phyloP scores from a whole-genome alignment of 1,140 invertebrate species.

The Cecropterus lyciades region DNA sequence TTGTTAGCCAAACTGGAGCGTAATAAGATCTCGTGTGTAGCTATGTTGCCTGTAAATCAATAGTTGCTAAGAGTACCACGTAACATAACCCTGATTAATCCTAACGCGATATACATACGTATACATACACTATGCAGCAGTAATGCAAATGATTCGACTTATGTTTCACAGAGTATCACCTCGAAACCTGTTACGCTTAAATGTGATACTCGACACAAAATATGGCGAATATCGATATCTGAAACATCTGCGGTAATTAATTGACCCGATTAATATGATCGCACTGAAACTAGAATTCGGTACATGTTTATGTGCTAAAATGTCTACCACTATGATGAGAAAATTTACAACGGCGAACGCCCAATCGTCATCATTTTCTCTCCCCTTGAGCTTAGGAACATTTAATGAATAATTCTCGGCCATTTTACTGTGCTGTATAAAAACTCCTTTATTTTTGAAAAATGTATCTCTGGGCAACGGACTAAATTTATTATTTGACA shows the following conservation, averaged over 20 bases:
- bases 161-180: slow-evolving; percentile 18
- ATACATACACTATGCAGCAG: background rate
- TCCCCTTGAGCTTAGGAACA: no score
- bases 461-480: no score
- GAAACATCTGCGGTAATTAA: slow-evolving; percentile 28
- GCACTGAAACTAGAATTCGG: slow-evolving; percentile 7
- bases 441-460: no score
- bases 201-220: slow-evolving; percentile 32
- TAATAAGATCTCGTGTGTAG: background rate
- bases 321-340: no score
- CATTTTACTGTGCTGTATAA: no score
- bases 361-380: no score
- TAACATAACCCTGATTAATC: slow-evolving; percentile 7
- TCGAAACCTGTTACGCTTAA: slow-evolving; percentile 12
- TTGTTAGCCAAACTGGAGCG: background rate
- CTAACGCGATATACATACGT: background rate
- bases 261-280: slow-evolving; percentile 22
- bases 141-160: slow-evolving; percentile 17
- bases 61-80: background rate
- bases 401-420: no score
- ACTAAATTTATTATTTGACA: no score
- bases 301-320: background rate
- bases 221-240: slow-evolving; percentile 24
- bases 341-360: no score
- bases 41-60: slow-evolving; percentile 4